phyloP scores from a whole-genome alignment of 2,113 vertebrate species.

The Hyla sarda region DNA sequence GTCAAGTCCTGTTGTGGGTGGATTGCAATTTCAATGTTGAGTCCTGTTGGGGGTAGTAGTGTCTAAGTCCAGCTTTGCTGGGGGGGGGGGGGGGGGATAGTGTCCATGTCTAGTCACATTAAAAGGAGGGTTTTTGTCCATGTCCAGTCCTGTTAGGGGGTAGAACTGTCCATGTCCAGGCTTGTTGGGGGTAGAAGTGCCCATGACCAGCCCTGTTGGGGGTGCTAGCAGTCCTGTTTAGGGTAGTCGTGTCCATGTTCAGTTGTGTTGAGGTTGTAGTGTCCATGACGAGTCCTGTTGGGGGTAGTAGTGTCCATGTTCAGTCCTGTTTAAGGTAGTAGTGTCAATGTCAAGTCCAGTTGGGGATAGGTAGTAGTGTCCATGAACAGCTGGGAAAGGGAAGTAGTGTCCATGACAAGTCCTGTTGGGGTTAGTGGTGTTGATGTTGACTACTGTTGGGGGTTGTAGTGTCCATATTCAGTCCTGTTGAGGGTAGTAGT shows the following conservation, averaged over 20 bases:
- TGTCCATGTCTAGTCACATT: neutral
- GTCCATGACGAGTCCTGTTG: neutral
- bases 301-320: neutral
- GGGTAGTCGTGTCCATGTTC: too few species aligned
- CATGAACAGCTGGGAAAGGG: neutral
- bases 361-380: neutral
- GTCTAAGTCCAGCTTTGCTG: too few species aligned
- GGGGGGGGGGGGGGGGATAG: neutral
- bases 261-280: too few species aligned
- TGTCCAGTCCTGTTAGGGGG: neutral
- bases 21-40: neutral
- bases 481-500: neutral
- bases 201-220: too few species aligned
- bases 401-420: neutral
- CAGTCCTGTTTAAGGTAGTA: too few species aligned
- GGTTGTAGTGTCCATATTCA: neutral
- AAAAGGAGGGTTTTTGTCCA: neutral
- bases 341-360: neutral
- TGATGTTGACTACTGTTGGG: neutral
- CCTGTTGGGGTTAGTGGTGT: neutral
- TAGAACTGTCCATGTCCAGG: neutral
- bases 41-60: neutral
- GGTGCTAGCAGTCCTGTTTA: neutral
- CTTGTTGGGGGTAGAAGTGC: too few species aligned
- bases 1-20: neutral